A percentile compares a stretch with the other conserved stretches of the same genome.
Evolutionary conservation across 2,888 invertebrate genomes (phyloP).

Genomic region (Plagiodera versicolora): DNA sequence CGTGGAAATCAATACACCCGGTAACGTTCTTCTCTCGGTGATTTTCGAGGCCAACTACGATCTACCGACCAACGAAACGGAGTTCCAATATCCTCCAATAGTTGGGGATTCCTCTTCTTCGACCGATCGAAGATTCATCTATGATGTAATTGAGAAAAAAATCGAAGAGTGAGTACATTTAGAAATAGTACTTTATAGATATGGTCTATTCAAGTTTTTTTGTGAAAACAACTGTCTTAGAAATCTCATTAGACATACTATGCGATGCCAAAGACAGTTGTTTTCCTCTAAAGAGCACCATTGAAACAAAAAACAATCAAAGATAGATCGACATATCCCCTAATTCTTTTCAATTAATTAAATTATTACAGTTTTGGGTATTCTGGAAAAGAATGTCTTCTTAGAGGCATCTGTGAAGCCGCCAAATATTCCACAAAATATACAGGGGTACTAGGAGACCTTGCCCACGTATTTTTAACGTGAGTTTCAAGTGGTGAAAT

Average conservation of each 20-base stretch:
- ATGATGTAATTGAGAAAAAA: constrained; percentile 43
- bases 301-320: too few species aligned
- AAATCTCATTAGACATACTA: too few species aligned
- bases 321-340: too few species aligned
- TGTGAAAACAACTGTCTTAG: too few species aligned
- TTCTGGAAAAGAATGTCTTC: constrained; percentile 67
- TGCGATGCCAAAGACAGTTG: too few species aligned
- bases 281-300: too few species aligned
- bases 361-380: constrained; percentile 65
- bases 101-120: constrained; percentile 25
- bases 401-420: constrained; percentile 75
- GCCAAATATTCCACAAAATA: constrained; percentile 45
- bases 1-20: constrained; percentile 65
- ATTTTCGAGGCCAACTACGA: constrained; percentile 73
- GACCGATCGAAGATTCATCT: constrained; percentile 39
- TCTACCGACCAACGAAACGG: constrained; percentile 59
- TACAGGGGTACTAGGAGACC: constrained; percentile 43
- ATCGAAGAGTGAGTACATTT: constrained; percentile 40
- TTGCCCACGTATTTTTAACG: constrained; percentile 5
- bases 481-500: not conserved
- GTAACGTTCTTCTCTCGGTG: constrained; percentile 69
- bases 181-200: too few species aligned
- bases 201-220: too few species aligned
- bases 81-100: constrained; percentile 42
- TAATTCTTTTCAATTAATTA: too few species aligned